Evolutionary conservation across 2,113 vertebrate species (phyloP), one percentile per base, ranked within the genome.

Genomic region (Nesogale talazaci): DNA sequence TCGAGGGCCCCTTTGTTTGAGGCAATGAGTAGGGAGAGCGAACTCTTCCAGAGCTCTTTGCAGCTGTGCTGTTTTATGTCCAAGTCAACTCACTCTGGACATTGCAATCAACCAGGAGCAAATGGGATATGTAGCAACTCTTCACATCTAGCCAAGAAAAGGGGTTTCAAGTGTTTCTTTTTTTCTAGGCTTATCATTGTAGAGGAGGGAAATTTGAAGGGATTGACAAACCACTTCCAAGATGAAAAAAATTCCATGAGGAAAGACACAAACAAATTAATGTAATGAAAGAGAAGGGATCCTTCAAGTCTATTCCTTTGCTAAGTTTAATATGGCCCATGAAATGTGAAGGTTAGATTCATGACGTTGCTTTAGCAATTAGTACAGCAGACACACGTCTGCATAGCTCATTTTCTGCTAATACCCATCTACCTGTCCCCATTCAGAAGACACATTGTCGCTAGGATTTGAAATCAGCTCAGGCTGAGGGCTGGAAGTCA

Each of bases 21-120:
- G 88, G 57, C 46, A 56, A 10, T 67, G 75, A 63, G n/a, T 57
- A 86, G 70, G 59, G 75, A 52, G 46, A 52, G 46, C 46, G 9
- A 52, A 52, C 46, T 5, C 23, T 80, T 78, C 83, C 80, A 86
- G 80, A 86, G 92, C 89, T 96, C 74, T 87, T 70, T 84, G 93
- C 91, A 94, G 89, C 93, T 96, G 86, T 97, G 74, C 83, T 94
- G 63, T 94, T 95, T 96, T 92, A 90, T 93, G 90, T 93, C 94
- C 84, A 95, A 94, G 92, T 96, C 94, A 93, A 87, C 89, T 95
- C 83, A 93, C 94, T 94, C 92, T 93, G 77, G 90, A 89, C 94
- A 95, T 96, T 94, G 92, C n/a, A 94, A 38, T 95, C 80, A 92
- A 89, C 69, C 61, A 2, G 84, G 86, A 95, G 76, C 65, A 86